A percentile compares a stretch with the other conserved stretches of the same genome.
Evolutionary conservation across 1,140 invertebrate genomes (phyloP).

Genomic region (Calliphora vicina): DNA sequence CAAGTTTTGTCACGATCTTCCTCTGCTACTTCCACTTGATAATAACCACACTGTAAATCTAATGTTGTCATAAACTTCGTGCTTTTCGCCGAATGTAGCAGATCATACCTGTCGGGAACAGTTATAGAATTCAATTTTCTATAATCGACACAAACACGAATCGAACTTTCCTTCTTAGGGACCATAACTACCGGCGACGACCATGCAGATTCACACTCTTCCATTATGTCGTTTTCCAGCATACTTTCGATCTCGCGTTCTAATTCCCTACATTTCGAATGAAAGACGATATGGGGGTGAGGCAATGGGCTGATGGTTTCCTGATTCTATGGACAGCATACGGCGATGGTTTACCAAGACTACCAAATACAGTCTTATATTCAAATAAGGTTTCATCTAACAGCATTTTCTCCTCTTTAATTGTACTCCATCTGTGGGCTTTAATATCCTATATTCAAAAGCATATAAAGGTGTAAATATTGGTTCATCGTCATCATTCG

Average conservation of each 20-base stretch:
- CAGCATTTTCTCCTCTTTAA: background rate
- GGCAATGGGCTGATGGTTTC: constrained; percentile 42
- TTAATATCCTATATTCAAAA: background rate
- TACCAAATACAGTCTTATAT: background rate
- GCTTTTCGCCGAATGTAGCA: no score
- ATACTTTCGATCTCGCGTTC: constrained; percentile 47
- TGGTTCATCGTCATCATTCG: background rate
- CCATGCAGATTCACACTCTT: constrained; percentile 57
- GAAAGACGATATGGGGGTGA: constrained; percentile 50
- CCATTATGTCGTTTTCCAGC: constrained; percentile 53
- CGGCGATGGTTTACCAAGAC: constrained; percentile 9
- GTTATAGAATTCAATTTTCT: constrained; percentile 49
- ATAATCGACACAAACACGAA: constrained; percentile 59
- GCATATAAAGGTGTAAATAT: background rate
- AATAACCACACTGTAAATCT: constrained; percentile 59
- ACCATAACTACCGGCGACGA: constrained; percentile 58
- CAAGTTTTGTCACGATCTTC: no score
- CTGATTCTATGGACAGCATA: constrained; percentile 18
- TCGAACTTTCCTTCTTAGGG: constrained; percentile 52
- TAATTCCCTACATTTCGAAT: constrained; percentile 38
- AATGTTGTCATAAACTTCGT: constrained; percentile 46
- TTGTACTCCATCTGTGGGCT: background rate
- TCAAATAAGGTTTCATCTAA: background rate
- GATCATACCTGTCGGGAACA: constrained; percentile 59
- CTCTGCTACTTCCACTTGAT: constrained; percentile 52